Evolutionary conservation across 2,888 invertebrate genomes (phyloP).

Genomic region (Blastobasis adustella): DNA sequence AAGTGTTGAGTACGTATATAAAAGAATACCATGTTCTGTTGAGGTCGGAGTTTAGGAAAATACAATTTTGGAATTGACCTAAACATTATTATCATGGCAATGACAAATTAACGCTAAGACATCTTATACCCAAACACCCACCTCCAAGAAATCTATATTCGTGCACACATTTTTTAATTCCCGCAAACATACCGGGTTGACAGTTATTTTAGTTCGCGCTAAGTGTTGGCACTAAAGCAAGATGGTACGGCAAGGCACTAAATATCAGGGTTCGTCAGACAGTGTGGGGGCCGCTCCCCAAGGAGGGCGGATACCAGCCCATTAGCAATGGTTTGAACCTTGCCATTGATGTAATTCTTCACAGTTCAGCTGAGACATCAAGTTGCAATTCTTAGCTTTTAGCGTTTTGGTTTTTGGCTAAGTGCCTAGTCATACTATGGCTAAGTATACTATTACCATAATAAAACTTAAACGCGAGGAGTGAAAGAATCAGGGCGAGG

Average conservation of each 20-base stretch:
- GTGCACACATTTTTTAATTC: too few species aligned
- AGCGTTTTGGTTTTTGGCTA: too few species aligned
- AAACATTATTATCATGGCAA: slow-evolving; percentile 13
- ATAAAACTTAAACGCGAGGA: too few species aligned
- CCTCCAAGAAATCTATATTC: too few species aligned
- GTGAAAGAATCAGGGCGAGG: too few species aligned
- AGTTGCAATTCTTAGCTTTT: neutral
- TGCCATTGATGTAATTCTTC: neutral
- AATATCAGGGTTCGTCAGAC: slow-evolving; percentile 37
- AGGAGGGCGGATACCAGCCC: slow-evolving; percentile 41
- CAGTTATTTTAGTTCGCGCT: slow-evolving; percentile 35
- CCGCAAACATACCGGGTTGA: neutral
- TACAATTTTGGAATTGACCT: slow-evolving; percentile 22
- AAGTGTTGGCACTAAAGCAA: slow-evolving; percentile 62
- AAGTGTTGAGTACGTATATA: too few species aligned
- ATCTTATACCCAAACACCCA: slow-evolving; percentile 4
- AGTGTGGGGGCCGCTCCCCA: slow-evolving; percentile 41
- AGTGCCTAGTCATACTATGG: too few species aligned
- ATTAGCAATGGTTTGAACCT: slow-evolving; percentile 59
- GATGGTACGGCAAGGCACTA: slow-evolving; percentile 69
- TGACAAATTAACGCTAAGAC: slow-evolving; percentile 32
- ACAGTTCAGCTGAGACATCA: neutral
- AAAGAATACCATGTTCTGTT: too few species aligned
- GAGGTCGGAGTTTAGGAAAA: neutral
- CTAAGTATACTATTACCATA: too few species aligned